Conservation (phyloP, 2,888 invertebrate genomes). For the Exephanes ischioxanthus region DNA sequence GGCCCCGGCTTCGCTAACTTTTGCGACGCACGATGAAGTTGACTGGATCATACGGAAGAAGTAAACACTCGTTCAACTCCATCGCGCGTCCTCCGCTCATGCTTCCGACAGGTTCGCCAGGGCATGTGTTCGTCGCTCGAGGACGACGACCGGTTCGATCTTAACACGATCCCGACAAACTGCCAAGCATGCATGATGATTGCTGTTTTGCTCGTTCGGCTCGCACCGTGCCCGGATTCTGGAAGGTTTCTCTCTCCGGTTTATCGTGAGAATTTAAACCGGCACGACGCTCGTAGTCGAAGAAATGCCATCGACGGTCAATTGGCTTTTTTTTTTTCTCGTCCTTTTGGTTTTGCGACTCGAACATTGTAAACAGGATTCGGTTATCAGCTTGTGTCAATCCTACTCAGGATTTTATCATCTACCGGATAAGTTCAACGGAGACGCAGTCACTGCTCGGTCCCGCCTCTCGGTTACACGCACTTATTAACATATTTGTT, state of each 20-base stretch:
- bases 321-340: slow-evolving; percentile 55
- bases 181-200: slow-evolving; percentile 36
- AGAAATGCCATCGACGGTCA: slow-evolving; percentile 60
- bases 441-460: slow-evolving; percentile 11
- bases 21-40: neutral
- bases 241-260: slow-evolving; percentile 60
- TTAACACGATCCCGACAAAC: slow-evolving; percentile 40
- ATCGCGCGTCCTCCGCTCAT: slow-evolving; percentile 7
- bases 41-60: neutral
- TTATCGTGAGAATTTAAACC: slow-evolving; percentile 68
- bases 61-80: slow-evolving; percentile 24
- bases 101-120: slow-evolving; percentile 59
- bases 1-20: neutral
- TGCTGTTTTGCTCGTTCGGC: slow-evolving; percentile 36
- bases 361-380: slow-evolving; percentile 9
- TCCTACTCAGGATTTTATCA: neutral
- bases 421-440: neutral
- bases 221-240: slow-evolving; percentile 32
- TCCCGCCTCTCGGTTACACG: neutral
- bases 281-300: slow-evolving; percentile 51
- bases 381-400: slow-evolving; percentile 3
- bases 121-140: slow-evolving; percentile 8
- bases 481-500: slow-evolving; percentile 59
- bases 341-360: neutral
- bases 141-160: slow-evolving; percentile 40